A percentile compares a stretch with the other conserved stretches of the same genome.
Conservation (phyloP, 2,888 invertebrate species). For the Drosophila siamana region DNA sequence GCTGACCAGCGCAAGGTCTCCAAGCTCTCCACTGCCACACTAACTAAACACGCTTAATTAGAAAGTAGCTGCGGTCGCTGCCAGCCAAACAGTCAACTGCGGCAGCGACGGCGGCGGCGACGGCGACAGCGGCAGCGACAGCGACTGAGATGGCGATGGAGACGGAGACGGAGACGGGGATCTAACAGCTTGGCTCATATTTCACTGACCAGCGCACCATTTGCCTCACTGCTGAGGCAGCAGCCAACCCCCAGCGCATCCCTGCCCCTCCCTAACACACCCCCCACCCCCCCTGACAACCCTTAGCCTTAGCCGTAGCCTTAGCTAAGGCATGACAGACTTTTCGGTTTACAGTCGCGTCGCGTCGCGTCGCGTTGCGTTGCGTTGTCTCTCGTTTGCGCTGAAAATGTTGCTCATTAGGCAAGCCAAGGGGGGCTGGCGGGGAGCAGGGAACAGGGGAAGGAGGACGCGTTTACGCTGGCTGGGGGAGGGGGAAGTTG, state of each 20-base stretch:
- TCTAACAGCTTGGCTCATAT: slow-evolving; percentile 62
- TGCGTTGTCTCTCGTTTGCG: slow-evolving; percentile 3
- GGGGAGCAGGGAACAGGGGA: neutral
- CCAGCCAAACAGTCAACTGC: slow-evolving; percentile 3
- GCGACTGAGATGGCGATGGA: neutral
- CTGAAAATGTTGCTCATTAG: slow-evolving; percentile 37
- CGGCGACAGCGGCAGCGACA: slow-evolving; percentile 6
- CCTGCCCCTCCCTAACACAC: neutral
- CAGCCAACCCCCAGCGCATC: neutral
- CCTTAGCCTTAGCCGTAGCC: slow-evolving; percentile 1
- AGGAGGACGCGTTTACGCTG: neutral
- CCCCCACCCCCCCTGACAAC: neutral
- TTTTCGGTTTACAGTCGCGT: slow-evolving; percentile 20
- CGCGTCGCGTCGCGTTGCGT: slow-evolving; percentile 1
- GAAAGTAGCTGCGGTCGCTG: slow-evolving; percentile 78
- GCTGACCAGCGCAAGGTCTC: slow-evolving; percentile 39
- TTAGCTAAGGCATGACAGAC: slow-evolving; percentile 17
- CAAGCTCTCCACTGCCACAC: slow-evolving; percentile 13
- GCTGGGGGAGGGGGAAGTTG: neutral
- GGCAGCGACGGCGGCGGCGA: slow-evolving; percentile 18
- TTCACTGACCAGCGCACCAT: slow-evolving; percentile 46
- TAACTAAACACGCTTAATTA: slow-evolving; percentile 82
- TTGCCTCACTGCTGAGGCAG: neutral
- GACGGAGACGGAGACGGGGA: slow-evolving; percentile 3
- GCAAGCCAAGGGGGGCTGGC: neutral